Evolutionary conservation across 2,888 invertebrate genomes (phyloP).

Genomic region (Pheosia gnoma): DNA sequence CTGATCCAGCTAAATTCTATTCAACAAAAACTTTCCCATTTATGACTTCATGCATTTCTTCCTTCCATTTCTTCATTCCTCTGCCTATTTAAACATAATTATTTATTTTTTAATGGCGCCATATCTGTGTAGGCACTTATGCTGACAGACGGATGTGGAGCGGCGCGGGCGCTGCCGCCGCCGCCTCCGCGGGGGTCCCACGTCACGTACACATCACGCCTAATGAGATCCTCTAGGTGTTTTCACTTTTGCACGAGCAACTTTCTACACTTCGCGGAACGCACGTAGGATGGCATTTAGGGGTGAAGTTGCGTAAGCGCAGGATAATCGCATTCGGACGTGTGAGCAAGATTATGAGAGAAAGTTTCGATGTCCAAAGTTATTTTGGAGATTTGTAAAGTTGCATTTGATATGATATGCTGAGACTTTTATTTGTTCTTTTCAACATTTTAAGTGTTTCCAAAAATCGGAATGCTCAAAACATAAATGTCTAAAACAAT

Average conservation of each 20-base stretch:
- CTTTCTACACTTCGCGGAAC: conserved; percentile 67
- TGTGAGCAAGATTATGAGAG: conserved; percentile 31
- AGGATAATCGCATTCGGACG: conserved; percentile 33
- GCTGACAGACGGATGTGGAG: conserved; percentile 34
- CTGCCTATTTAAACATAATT: background rate
- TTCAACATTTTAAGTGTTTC: background rate
- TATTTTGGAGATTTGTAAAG: background rate
- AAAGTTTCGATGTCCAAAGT: conserved; percentile 23
- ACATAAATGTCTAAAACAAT: background rate
- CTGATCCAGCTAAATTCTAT: too few species aligned
- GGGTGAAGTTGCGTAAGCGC: conserved; percentile 51
- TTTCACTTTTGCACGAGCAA: conserved; percentile 43
- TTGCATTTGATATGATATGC: too few species aligned
- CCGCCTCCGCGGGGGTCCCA: conserved; percentile 27
- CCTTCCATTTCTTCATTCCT: too few species aligned
- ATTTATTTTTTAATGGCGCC: background rate
- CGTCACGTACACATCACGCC: conserved; percentile 20
- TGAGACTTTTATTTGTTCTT: too few species aligned
- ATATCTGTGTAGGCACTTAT: conserved; percentile 9
- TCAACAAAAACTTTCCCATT: too few species aligned
- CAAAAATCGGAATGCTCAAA: background rate
- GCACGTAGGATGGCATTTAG: conserved; percentile 43
- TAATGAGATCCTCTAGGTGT: conserved; percentile 34
- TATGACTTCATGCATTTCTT: background rate
- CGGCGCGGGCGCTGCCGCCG: conserved; percentile 17